Evolutionary conservation across 2,888 invertebrate species (phyloP), one percentile per base, ranked within the genome.

Genomic region (Celastrina argiolus): DNA sequence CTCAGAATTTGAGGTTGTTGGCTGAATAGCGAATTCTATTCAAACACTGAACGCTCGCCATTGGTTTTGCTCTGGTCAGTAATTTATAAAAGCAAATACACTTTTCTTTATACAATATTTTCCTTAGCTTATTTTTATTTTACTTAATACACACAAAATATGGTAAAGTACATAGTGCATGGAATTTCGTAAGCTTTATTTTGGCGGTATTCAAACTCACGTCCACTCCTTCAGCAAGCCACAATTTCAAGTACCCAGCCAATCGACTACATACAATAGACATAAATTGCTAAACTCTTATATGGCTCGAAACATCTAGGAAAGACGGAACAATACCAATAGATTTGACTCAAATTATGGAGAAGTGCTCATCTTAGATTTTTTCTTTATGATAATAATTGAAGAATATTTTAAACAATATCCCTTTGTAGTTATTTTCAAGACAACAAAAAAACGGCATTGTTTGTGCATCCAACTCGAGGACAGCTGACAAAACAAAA

Each of bases 401-500:
- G 18, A 45, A 10, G 2, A 45, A 10, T 8, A 3, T 45, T 51
- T 51, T 51, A 26, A 51, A 41, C 63, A 42, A 42, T 63, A 63
- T 42, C 63, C 51, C 22, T 22, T 51, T 51, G 51, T 26, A 51
- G 51, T 51, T 51, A 51, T 51, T 51, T 51, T 26, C 5, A 26
- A 51, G 51, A 12, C 22, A 8, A 22, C 22, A 51, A 51, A 51
- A 28, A 51, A 51, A 51, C 5, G 51, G 51, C 22, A 51, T 51
- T 51, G 51, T 51, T 51, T 51, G 51, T 26, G 51, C 22, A 51
- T 51, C 51, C 51, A 26, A 51, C 5, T 51, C 12, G 51, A 4
- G 51, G 51, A 51, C 51, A 70, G 70, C 68, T 71, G 70, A 66
- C 67, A 70, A 70, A 71, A 71, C 66, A 72, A 72, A 67, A 70